Evolutionary conservation across 2,797 vertebrate genomes (phyloP).

Genomic region (Chloroceryle inda): DNA sequence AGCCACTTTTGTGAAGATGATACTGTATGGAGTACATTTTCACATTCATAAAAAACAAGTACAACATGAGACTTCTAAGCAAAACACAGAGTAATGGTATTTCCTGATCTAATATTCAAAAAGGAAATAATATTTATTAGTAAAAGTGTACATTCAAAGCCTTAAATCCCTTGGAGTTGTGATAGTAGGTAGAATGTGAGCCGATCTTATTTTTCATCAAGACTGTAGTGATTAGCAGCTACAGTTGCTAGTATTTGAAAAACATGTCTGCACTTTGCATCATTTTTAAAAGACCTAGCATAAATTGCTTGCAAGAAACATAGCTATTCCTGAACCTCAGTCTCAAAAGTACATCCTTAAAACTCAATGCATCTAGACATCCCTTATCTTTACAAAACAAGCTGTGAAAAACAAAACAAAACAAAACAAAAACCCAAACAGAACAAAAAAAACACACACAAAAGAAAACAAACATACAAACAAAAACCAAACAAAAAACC

Average conservation of each 20-base stretch:
- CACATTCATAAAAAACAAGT: background rate
- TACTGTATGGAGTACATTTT: background rate
- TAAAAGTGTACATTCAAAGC: background rate
- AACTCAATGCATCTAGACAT: background rate
- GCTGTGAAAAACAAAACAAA: background rate
- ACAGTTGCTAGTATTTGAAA: background rate
- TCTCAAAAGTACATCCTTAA: background rate
- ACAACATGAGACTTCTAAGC: background rate
- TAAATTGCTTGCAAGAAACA: background rate
- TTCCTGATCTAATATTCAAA: background rate
- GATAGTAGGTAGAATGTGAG: background rate
- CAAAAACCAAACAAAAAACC: too few relatives aligned
- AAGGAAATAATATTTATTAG: background rate
- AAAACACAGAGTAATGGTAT: background rate
- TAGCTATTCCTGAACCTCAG: background rate
- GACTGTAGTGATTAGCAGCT: background rate
- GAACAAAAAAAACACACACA: too few relatives aligned
- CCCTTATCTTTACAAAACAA: background rate
- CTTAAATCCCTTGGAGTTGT: background rate
- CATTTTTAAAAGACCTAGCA: background rate
- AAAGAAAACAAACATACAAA: too few relatives aligned
- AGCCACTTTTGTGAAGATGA: background rate
- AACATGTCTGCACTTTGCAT: background rate
- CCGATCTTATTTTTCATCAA: background rate
- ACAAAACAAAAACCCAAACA: too few relatives aligned